Evolutionary conservation across 2,113 vertebrate genomes (phyloP).

Genomic region (Lepus timidus): DNA sequence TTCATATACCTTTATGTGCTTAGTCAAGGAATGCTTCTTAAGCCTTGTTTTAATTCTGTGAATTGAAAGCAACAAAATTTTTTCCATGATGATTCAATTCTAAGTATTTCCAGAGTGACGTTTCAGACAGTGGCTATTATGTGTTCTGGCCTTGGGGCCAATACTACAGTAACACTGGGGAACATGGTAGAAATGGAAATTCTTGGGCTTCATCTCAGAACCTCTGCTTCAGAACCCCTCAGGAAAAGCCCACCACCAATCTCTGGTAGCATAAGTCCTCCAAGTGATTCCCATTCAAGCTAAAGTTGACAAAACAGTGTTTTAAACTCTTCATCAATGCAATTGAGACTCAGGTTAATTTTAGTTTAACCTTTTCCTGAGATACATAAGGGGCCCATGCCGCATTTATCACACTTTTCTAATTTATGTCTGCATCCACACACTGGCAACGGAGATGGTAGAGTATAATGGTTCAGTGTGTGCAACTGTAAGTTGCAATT

Average conservation of each 20-base stretch:
- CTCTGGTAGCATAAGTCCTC: not conserved
- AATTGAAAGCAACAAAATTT: not conserved
- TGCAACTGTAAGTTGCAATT: not conserved
- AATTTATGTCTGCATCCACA: not conserved
- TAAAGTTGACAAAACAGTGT: not conserved
- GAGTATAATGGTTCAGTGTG: not conserved
- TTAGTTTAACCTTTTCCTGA: not conserved
- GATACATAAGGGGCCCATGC: not conserved
- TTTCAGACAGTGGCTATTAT: not conserved
- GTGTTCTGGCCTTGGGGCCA: not conserved
- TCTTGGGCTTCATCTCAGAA: not conserved
- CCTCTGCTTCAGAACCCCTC: not conserved
- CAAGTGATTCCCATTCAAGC: not conserved
- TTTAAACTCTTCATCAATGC: not conserved
- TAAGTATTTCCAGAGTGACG: not conserved
- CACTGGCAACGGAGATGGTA: not conserved
- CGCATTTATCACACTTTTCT: not conserved
- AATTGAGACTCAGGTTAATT: not conserved
- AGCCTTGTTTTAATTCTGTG: not conserved
- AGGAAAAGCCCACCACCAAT: too few species aligned
- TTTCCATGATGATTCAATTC: not conserved
- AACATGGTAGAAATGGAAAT: not conserved
- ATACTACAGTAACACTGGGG: not conserved
- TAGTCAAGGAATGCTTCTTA: not conserved
- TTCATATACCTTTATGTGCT: fast-evolving